Base-by-base conservation (phyloP, 2,797 vertebrate genomes). In the Molossus alvarezi region DNA sequence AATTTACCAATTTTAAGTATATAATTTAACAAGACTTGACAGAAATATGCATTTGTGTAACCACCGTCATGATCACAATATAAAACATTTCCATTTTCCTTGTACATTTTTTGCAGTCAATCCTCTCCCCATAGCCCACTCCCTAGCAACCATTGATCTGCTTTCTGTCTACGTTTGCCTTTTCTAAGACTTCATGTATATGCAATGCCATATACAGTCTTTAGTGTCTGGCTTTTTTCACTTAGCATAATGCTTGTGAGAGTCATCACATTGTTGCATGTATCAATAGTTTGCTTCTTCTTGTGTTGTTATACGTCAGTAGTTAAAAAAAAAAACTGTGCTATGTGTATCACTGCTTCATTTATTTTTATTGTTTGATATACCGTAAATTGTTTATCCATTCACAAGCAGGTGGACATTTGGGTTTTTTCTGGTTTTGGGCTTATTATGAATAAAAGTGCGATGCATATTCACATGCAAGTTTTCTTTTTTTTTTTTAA, bases 1-100 rank as follows among this genome's bases (percentile, higher is more conserved):
- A 60, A 81, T 13, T 65, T 53, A 82, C 33, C 55, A 77, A 29
- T 65, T 91, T 84, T 58, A 85, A 89, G 69, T 53, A 10, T 64
- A 45, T 86, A 71, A 85, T 85, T 75, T 81, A 81, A 77, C 53
- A 51, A 81, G 64, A 64, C 57, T 71, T 89, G 57, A 80, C n/a
- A 82, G 29, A 27, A 76, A 69, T 37, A 20, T 55, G 53, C 11
- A 45, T 86, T 79, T 75, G 21, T 41, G 20, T 94, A 58, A 73
- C 29, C 62, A 73, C 27, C 48, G 23, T 65, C 37, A 51, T 48
- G 27, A 25, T 88, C 58, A 91, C 27, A 84, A 23, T 84, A 57
- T 55, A 75, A 83, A 88, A 55, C 5, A 60, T 67, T 83, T 84
- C 18, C 51, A 80, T 91, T 72, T 90, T 27, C 20, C 72, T 33